Evolutionary conservation across 2,797 vertebrate species (phyloP).

Genomic region (Catamblyrhynchus diadema): DNA sequence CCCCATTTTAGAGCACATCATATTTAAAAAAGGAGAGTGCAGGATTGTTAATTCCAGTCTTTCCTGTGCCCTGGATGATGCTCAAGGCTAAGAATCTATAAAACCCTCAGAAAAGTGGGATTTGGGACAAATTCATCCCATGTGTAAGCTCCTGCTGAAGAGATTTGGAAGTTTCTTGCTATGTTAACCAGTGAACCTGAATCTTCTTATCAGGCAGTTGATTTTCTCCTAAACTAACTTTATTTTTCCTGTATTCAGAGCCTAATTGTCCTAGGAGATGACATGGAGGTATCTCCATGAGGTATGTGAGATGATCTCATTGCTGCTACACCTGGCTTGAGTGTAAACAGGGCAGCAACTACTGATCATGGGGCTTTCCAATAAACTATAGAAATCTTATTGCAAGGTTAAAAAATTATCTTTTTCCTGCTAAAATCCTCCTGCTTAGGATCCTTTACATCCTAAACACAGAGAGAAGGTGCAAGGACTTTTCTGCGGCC

Average conservation of each 20-base stretch:
- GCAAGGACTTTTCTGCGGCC: not conserved
- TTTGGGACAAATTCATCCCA: not conserved
- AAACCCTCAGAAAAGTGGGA: not conserved
- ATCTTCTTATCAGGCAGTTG: not conserved
- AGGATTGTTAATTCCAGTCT: not conserved
- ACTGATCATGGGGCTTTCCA: not conserved
- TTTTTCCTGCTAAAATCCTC: not conserved
- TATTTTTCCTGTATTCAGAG: not conserved
- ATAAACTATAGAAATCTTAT: not conserved
- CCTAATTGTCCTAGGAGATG: not conserved
- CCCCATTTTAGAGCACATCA: not conserved
- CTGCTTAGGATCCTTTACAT: not conserved
- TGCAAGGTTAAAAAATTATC: not conserved
- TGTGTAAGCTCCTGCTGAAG: not conserved
- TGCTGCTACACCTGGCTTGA: not conserved
- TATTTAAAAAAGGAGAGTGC: not conserved
- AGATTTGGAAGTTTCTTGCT: not conserved
- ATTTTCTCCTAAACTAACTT: not conserved
- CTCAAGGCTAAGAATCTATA: not conserved
- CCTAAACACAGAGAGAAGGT: not conserved
- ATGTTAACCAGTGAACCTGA: not conserved
- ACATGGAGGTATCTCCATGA: not conserved
- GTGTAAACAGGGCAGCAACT: not conserved
- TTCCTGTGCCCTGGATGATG: not conserved
- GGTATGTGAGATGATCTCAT: not conserved